A percentile compares a stretch with the other conserved stretches of the same genome.
phyloP scores from a whole-genome alignment of 2,888 invertebrate genomes.

The Zaprionus bogoriensis region DNA sequence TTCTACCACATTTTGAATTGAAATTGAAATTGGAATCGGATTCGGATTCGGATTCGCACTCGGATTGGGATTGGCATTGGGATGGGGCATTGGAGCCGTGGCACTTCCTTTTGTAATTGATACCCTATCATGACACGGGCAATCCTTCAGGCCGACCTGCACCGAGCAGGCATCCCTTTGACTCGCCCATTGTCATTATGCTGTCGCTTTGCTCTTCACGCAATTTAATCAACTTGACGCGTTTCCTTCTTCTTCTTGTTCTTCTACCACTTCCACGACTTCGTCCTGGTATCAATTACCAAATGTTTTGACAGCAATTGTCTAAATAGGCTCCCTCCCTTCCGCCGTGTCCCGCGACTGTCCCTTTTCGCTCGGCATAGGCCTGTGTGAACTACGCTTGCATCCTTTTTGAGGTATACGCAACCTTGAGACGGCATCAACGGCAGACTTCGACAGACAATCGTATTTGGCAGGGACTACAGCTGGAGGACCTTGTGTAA shows the following conservation, averaged over 20 bases:
- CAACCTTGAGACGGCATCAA: conserved; percentile 14
- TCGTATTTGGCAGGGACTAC: background rate
- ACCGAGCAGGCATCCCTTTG: conserved; percentile 43
- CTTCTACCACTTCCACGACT: background rate
- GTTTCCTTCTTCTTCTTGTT: conserved; percentile 37
- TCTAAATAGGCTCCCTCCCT: conserved; percentile 63
- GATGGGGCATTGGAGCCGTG: background rate
- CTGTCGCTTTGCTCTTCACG: conserved; percentile 49
- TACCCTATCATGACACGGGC: conserved; percentile 79
- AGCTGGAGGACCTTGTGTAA: too few relatives aligned
- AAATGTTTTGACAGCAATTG: conserved; percentile 77
- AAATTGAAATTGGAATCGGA: conserved; percentile 3
- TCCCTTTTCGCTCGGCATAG: too few relatives aligned
- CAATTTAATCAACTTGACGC: conserved; percentile 77
- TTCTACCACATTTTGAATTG: background rate
- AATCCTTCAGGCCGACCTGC: conserved; percentile 43
- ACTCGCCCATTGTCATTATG: conserved; percentile 48
- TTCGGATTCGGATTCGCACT: conserved; percentile 7
- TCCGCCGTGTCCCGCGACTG: too few relatives aligned
- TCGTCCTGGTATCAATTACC: conserved; percentile 63
- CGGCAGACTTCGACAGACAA: background rate
- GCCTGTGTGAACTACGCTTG: conserved; percentile 11
- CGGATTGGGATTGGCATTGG: conserved; percentile 26
- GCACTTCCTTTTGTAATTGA: conserved; percentile 76
- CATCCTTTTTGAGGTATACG: conserved; percentile 8